These are phyloP conservation scores for Stichodactyla helianthus DNA, from an alignment of 64 coral and sea anemone species.

Conservation along the genomic window DNA sequence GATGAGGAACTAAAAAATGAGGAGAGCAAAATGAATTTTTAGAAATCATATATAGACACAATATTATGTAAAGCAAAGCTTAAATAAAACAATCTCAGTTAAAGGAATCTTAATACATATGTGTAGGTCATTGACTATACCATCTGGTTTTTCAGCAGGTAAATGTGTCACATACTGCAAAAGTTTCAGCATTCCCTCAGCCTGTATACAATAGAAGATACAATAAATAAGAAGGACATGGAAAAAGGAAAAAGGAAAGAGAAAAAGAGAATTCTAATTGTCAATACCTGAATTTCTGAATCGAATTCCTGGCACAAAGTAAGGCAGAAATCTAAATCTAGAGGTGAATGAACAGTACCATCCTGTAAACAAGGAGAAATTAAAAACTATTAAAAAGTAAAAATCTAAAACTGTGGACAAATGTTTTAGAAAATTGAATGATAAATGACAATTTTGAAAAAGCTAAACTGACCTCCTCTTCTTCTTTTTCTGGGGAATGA, in stretches of 20 bases:
- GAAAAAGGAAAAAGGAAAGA: neutral
- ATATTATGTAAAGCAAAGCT: too few relatives aligned
- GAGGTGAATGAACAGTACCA: conserved; percentile 38
- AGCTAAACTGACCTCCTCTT: conserved; percentile 38
- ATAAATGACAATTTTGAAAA: too few relatives aligned
- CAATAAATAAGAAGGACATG: neutral
- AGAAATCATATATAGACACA: too few relatives aligned
- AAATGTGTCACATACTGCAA: conserved; percentile 60
- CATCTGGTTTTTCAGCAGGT: conserved; percentile 77
- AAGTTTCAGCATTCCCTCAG: conserved; percentile 48
- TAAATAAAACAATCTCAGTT: too few relatives aligned
- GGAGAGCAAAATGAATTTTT: too few relatives aligned
- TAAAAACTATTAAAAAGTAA: neutral
- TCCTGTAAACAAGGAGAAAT: neutral
- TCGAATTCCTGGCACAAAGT: conserved; percentile 66
- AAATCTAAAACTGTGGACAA: neutral
- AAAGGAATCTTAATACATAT: too few relatives aligned
- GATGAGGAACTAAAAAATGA: conserved; percentile 12
- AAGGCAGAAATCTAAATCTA: conserved; percentile 74
- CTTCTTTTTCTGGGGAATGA: neutral
- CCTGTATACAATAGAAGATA: conserved; percentile 29
- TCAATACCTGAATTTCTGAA: conserved; percentile 46
- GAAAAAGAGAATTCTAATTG: neutral
- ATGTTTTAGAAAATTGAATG: too few relatives aligned
- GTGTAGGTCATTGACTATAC: neutral